These are phyloP conservation scores for Schizopygopsis malacanthus DNA, from an alignment of 2,797 vertebrate species.

Conservation along the genomic window DNA sequence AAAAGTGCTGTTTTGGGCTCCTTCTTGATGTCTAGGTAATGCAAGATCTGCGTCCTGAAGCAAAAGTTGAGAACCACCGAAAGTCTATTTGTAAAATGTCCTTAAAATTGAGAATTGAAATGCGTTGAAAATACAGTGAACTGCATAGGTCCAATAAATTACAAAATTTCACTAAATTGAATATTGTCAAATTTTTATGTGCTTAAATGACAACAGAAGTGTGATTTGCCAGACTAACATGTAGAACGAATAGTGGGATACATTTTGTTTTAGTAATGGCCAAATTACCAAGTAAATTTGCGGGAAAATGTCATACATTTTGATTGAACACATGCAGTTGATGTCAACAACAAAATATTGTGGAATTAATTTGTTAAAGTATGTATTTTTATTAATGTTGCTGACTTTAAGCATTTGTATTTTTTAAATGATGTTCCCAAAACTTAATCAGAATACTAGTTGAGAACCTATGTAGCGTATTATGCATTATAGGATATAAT, in stretches of 20 bases:
- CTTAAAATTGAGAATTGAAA: neutral
- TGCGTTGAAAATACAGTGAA: neutral
- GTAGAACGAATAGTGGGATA: neutral
- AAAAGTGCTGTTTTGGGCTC: neutral
- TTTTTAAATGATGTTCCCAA: neutral
- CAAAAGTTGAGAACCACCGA: neutral
- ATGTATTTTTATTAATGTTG: neutral
- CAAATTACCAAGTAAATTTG: neutral
- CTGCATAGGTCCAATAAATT: neutral
- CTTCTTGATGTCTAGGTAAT: neutral
- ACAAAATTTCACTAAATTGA: neutral
- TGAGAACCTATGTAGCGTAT: neutral
- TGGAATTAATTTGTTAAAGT: neutral
- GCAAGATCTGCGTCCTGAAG: neutral
- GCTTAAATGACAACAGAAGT: neutral
- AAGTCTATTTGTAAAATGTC: neutral
- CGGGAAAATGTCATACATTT: neutral
- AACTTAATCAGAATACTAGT: neutral
- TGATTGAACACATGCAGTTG: neutral
- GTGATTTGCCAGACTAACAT: neutral
- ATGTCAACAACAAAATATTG: neutral
- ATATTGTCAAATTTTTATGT: too few relatives aligned
- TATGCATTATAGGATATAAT: conserved; percentile 2
- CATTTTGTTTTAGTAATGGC: neutral
- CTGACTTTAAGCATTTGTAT: neutral